Base-by-base conservation (phyloP, 2,797 vertebrate genomes). In the Chelmon rostratus region DNA sequence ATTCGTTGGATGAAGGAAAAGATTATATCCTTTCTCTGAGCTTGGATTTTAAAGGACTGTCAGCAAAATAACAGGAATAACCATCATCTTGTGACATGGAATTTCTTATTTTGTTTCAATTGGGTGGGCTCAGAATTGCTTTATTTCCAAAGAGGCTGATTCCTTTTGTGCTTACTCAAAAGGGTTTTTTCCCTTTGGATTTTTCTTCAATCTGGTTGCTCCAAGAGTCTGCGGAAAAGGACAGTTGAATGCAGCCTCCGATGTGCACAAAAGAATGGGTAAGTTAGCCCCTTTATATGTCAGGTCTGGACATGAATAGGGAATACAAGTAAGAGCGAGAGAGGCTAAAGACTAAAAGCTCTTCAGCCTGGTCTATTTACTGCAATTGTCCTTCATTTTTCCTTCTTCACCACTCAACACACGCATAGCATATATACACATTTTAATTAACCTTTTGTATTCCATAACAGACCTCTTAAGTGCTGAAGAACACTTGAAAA, bases 251-350 rank as follows among this genome's bases (percentile, higher is more conserved):
- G 97, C 97, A 97, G 97, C 95, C 97, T 96, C 96, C 96, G 97
- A 99, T 97, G 98, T 98, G 94, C 97, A 98, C 97, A 97, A 98
- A 98, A 99, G 98, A 98, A 99, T 99, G 98, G 98, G 98, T 99
- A 98, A 99, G 98, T 99, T 96, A 91, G 91, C 87, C 90, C 85
- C 86, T 96, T 97, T 96, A 92, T 96, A 91, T 90, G 63, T 93
- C 86, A 93, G 89, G 90, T 91, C 89, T 94, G 91, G 88, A 89
- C 89, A 89, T 94, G 93, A 95, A 95, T 94, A 94, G 93, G 84
- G 82, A 92, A 93, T 86, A 91, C 84, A 89, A 94, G 91, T 91
- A 88, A 86, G 72, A 87, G 85, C 61, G 66, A 87, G 67, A 38
- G 80, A 89, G 85, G 81, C 73, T 78, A 68, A 80, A 23, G 82